Conservation (phyloP, 2,113 vertebrate genomes). For the Saccopteryx bilineata region DNA sequence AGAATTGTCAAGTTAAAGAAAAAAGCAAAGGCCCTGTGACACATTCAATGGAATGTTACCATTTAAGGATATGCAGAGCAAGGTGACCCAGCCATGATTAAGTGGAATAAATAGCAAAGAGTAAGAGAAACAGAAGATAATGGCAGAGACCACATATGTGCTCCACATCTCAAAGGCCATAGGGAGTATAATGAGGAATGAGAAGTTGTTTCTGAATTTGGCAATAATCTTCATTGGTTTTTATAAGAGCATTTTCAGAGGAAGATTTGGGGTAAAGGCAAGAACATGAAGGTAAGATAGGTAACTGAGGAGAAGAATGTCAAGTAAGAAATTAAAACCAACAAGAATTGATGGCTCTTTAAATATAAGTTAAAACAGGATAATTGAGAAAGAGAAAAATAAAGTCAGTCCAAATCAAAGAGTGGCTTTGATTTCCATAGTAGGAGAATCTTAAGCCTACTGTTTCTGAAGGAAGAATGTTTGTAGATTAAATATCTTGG, state of each 20-base stretch:
- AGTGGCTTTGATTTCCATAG: neutral
- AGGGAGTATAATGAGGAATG: neutral
- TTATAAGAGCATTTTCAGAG: neutral
- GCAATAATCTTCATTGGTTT: neutral
- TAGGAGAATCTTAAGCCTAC: neutral
- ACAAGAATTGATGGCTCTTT: neutral
- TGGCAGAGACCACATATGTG: neutral
- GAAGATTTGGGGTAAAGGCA: fast-evolving
- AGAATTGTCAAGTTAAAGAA: neutral
- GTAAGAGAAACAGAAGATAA: neutral
- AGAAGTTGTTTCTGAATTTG: neutral
- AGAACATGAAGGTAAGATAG: neutral
- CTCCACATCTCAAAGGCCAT: neutral
- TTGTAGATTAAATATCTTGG: neutral
- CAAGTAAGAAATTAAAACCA: neutral
- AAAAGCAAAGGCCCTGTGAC: neutral
- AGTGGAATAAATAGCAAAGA: neutral
- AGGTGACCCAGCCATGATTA: neutral
- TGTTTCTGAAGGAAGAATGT: neutral
- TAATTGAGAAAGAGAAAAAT: neutral
- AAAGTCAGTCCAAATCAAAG: neutral
- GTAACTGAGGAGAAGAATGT: neutral
- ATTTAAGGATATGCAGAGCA: neutral
- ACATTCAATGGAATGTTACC: neutral
- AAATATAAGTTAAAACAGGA: neutral